A percentile compares a stretch with the other conserved stretches of the same genome.
These are phyloP conservation scores for Catostylus mosaicus DNA, from an alignment of 30 jellyfish, hydroid and myxozoan species.

Conservation along the genomic window DNA sequence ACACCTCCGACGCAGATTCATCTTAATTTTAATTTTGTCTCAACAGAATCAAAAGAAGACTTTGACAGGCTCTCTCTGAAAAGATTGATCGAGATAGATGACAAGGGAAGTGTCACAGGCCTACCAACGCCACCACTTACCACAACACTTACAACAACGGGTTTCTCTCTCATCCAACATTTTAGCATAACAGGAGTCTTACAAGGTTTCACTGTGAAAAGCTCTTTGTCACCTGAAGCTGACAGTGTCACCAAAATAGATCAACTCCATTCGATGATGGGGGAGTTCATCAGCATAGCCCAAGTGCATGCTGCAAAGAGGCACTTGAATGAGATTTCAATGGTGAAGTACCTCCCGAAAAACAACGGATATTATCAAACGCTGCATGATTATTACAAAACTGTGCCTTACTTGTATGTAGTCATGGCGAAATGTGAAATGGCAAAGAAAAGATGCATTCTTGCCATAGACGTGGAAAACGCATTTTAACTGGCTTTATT, in stretches of 20 bases:
- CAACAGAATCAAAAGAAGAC: slow-evolving; percentile 23
- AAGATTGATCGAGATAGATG: slow-evolving; percentile 43
- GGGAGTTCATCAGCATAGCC: slow-evolving; percentile 23
- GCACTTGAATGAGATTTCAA: slow-evolving; percentile 42
- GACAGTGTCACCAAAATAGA: slow-evolving; percentile 19
- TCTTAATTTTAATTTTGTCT: neutral
- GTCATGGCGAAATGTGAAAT: slow-evolving; percentile 48
- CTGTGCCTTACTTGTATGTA: neutral
- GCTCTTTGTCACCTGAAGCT: neutral
- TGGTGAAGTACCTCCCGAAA: slow-evolving; percentile 54
- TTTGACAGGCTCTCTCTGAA: slow-evolving; percentile 20
- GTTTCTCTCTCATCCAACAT: neutral
- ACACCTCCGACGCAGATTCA: no score
- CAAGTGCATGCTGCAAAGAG: slow-evolving; percentile 63
- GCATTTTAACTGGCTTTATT: slow-evolving; percentile 8
- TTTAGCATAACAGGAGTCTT: slow-evolving; percentile 19
- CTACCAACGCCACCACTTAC: neutral
- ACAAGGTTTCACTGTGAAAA: slow-evolving; percentile 3
- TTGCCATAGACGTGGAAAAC: slow-evolving; percentile 22
- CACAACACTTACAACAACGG: neutral
- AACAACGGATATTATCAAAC: slow-evolving; percentile 61
- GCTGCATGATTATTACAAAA: slow-evolving; percentile 55
- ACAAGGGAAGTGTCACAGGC: slow-evolving; percentile 9
- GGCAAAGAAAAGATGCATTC: slow-evolving; percentile 9
- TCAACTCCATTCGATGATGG: slow-evolving; percentile 39